Evolutionary conservation across 2,888 invertebrate species (phyloP).

Genomic region (Heliconius hortense): DNA sequence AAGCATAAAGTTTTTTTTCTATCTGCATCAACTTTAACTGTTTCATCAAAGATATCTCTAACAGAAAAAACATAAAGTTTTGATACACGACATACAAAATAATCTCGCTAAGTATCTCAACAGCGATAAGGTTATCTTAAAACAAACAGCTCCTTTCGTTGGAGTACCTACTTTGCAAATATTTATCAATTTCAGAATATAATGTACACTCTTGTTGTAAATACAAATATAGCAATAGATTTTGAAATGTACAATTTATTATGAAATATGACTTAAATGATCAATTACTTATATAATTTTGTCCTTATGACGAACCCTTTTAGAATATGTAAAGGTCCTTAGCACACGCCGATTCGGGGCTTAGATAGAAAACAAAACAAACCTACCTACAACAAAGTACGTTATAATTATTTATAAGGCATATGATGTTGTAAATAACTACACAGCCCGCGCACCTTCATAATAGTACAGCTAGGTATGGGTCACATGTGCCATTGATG

Average conservation of each 20-base stretch:
- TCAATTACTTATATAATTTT: background rate
- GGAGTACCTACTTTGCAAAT: background rate
- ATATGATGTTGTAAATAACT: too few species aligned
- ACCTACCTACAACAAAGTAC: background rate
- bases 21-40: background rate
- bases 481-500: background rate
- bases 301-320: too few species aligned
- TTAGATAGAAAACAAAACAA: background rate
- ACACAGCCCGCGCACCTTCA: background rate
- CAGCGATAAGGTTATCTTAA: slow-evolving; percentile 26
- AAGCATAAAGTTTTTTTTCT: background rate
- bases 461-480: background rate
- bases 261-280: background rate
- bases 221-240: background rate
- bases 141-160: slow-evolving; percentile 3
- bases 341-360: too few species aligned
- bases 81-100: slow-evolving; percentile 7
- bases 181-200: slow-evolving; percentile 4
- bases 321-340: too few species aligned
- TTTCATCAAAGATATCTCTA: background rate
- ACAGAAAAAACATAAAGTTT: background rate
- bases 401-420: background rate
- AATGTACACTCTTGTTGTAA: background rate
- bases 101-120: slow-evolving; percentile 8
- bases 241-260: background rate